phyloP scores from a whole-genome alignment of 2,797 vertebrate species.

The Cirrhinus mrigala region DNA sequence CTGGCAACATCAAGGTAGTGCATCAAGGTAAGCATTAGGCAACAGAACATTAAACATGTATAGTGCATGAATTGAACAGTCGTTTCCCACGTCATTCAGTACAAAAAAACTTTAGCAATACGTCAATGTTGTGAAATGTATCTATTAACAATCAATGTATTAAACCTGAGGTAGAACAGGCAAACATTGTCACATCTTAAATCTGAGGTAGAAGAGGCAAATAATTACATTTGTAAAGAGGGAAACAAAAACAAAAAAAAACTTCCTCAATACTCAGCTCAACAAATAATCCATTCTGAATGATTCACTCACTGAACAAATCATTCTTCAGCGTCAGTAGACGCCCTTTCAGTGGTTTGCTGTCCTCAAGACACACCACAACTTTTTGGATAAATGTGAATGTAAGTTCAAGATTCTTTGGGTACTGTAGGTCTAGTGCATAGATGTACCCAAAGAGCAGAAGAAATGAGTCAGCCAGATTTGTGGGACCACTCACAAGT shows the following conservation, averaged over 20 bases:
- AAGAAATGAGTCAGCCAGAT: constrained; percentile 1
- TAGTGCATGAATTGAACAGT: too few species aligned
- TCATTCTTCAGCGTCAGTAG: constrained; percentile 37
- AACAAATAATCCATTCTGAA: neutral
- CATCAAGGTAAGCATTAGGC: too few species aligned
- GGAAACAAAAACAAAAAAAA: neutral
- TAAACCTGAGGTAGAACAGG: neutral
- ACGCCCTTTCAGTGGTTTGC: constrained; percentile 35
- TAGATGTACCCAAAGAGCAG: too few species aligned
- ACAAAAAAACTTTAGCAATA: too few species aligned
- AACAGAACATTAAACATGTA: too few species aligned
- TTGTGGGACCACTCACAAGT: constrained; percentile 2
- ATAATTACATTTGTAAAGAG: neutral
- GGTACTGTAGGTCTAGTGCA: constrained; percentile 13
- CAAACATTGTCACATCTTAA: neutral
- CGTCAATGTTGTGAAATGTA: too few species aligned
- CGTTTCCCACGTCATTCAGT: too few species aligned
- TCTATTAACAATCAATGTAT: too few species aligned
- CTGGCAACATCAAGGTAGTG: too few species aligned
- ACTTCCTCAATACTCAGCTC: neutral
- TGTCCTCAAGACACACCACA: constrained; percentile 30
- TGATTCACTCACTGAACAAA: constrained; percentile 32
- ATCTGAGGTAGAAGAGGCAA: constrained; percentile 5
- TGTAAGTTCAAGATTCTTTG: neutral
- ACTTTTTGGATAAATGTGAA: too few species aligned